phyloP scores from a whole-genome alignment of 2,888 invertebrate genomes.

The Scrobipalpa atriplicella region DNA sequence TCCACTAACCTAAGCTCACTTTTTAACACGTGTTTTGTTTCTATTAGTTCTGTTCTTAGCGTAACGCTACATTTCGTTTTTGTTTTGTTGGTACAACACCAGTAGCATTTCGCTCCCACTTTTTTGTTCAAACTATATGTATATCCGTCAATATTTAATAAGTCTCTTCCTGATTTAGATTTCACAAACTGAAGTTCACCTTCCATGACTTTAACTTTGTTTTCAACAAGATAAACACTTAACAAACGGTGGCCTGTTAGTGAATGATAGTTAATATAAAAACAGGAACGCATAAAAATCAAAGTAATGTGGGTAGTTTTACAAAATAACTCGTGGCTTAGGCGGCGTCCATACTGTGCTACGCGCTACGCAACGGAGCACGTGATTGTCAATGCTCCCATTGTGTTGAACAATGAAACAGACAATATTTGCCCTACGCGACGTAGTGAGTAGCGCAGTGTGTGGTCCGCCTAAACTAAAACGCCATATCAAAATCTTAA shows the following conservation, averaged over 20 bases:
- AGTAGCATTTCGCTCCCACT: conserved; percentile 22
- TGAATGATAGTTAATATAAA: not conserved
- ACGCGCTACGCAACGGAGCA: no score
- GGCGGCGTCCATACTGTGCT: no score
- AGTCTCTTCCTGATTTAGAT: conserved; percentile 2
- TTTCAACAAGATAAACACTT: no score
- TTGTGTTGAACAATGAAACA: no score
- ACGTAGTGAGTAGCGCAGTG: no score
- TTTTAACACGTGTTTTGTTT: conserved; percentile 11
- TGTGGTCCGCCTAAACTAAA: no score
- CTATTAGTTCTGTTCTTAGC: conserved; percentile 14
- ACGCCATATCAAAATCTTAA: no score
- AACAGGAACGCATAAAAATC: not conserved
- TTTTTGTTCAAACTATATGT: conserved; percentile 21
- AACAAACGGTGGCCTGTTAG: not conserved
- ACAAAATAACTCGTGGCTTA: no score
- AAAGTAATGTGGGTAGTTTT: not conserved
- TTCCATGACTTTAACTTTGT: conserved; percentile 15
- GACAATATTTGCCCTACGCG: no score
- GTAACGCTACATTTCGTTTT: conserved; percentile 21
- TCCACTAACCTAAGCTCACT: conserved; percentile 15
- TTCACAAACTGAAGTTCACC: conserved; percentile 16
- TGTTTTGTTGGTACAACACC: conserved; percentile 23
- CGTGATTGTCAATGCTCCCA: no score
- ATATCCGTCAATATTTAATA: not conserved